Evolutionary conservation across 2,888 invertebrate species (phyloP).

Genomic region (Oxyscelio sp.): DNA sequence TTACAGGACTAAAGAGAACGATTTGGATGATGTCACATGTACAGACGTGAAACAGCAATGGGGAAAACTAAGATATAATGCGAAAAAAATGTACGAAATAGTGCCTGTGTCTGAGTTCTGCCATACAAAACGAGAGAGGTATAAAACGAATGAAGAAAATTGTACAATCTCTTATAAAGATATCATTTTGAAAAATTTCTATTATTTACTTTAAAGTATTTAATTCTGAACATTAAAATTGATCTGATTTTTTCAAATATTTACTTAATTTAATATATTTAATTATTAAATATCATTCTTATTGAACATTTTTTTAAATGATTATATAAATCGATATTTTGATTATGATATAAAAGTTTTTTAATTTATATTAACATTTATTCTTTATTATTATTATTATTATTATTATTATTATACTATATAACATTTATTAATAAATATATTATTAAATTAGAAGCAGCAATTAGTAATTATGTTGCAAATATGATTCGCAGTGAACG

Average conservation of each 20-base stretch:
- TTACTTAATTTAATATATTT: too few species aligned
- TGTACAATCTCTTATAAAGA: not conserved
- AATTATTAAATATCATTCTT: too few species aligned
- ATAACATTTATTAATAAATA: too few species aligned
- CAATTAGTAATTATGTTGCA: not conserved
- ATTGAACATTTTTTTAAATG: too few species aligned
- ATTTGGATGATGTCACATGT: conserved; percentile 29
- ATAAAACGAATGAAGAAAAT: not conserved
- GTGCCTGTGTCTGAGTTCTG: conserved; percentile 36
- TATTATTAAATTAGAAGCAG: not conserved
- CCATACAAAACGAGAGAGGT: conserved; percentile 6
- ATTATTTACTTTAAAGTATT: not conserved
- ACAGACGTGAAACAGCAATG: conserved; percentile 44
- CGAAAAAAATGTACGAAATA: conserved; percentile 24
- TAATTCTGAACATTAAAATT: too few species aligned
- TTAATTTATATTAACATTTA: too few species aligned
- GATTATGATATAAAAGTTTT: too few species aligned
- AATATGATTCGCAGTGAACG: not conserved
- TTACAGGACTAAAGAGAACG: not conserved
- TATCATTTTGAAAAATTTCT: not conserved
- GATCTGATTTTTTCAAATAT: too few species aligned
- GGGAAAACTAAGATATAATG: conserved; percentile 29
- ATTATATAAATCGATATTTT: too few species aligned
- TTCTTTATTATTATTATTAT: too few species aligned
- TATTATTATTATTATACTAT: too few species aligned